A percentile compares a stretch with the other conserved stretches of the same genome.
Evolutionary conservation across 2,113 vertebrate species (phyloP).

Genomic region (Catharus bicknelli): DNA sequence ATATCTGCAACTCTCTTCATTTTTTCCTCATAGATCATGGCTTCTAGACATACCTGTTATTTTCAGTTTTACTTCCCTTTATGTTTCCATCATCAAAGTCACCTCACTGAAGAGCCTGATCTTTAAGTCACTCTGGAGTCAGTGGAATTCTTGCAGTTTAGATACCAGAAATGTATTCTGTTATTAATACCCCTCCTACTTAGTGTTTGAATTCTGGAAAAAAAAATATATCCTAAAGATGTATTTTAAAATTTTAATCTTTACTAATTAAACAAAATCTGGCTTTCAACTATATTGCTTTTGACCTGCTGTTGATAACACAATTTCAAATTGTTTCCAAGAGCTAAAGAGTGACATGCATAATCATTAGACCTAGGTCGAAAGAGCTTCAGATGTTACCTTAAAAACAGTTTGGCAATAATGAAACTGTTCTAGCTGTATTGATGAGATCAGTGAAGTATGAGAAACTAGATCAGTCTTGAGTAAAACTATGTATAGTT

Average conservation of each 20-base stretch:
- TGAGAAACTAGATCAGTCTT: conserved; percentile 44
- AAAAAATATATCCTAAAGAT: neutral
- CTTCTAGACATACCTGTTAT: neutral
- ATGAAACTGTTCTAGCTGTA: neutral
- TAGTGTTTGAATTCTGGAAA: neutral
- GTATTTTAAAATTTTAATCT: neutral
- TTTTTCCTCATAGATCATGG: neutral
- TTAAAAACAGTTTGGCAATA: neutral
- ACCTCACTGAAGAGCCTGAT: neutral
- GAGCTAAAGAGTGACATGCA: neutral
- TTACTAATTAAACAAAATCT: neutral
- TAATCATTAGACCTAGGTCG: neutral
- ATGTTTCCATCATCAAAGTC: neutral
- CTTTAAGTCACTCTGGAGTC: neutral
- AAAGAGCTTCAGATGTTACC: conserved; percentile 1
- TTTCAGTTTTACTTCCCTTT: neutral
- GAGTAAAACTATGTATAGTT: conserved; percentile 1
- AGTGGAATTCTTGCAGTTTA: neutral
- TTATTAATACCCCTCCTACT: neutral
- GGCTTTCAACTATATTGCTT: neutral
- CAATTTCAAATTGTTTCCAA: neutral
- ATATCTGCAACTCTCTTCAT: neutral
- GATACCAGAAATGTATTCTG: neutral
- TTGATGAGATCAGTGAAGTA: neutral
- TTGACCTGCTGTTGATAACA: neutral